phyloP scores from a whole-genome alignment of 2,797 vertebrate genomes.

The Benthosema pterotum region DNA sequence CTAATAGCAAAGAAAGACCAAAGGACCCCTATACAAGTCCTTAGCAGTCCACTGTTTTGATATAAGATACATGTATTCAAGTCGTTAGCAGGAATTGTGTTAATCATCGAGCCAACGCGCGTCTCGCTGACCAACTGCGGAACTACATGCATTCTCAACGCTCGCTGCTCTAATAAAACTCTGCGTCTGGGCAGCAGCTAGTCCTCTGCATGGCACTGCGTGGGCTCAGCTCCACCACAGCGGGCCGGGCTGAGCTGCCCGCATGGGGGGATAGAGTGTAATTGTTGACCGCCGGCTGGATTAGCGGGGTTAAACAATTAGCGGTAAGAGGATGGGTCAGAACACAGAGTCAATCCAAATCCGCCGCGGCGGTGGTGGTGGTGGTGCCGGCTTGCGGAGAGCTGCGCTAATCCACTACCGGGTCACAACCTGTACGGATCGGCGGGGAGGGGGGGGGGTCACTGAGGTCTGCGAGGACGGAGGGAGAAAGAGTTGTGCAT shows the following conservation, averaged over 20 bases:
- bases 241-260: slow-evolving; percentile 46
- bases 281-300: slow-evolving; percentile 59
- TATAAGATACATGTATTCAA: too few species aligned
- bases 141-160: slow-evolving; percentile 38
- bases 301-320: slow-evolving; percentile 74
- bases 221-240: slow-evolving; percentile 34
- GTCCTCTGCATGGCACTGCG: slow-evolving; percentile 21
- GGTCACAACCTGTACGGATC: slow-evolving; percentile 40
- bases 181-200: slow-evolving; percentile 45
- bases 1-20: too few species aligned
- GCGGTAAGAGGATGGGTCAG: slow-evolving; percentile 63
- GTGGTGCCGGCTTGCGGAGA: slow-evolving; percentile 40
- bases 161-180: slow-evolving; percentile 44
- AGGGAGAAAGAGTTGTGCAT: not conserved
- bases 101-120: slow-evolving; percentile 10
- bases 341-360: slow-evolving; percentile 61
- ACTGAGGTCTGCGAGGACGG: not conserved
- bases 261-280: slow-evolving; percentile 54
- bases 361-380: too few species aligned
- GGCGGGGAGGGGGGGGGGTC: not conserved
- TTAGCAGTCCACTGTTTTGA: too few species aligned
- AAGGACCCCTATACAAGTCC: too few species aligned
- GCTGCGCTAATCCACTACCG: slow-evolving; percentile 50
- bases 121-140: slow-evolving; percentile 11
- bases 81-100: too few species aligned